A percentile compares a stretch with the other conserved stretches of the same genome.
These are phyloP conservation scores for Pluvialis apricaria DNA, from an alignment of 2,113 vertebrate genomes.

Conservation along the genomic window DNA sequence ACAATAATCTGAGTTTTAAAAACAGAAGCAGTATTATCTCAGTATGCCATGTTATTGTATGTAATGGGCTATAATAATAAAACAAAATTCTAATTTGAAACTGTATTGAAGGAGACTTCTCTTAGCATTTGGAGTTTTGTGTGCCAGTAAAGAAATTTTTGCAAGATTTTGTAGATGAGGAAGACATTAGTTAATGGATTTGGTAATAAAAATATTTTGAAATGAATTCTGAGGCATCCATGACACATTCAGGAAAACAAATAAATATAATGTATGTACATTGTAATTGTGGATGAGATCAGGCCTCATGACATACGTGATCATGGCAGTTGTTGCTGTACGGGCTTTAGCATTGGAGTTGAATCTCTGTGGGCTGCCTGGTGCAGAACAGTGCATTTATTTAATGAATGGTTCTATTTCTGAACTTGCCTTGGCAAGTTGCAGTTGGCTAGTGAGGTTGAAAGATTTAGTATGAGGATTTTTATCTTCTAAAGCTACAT, in stretches of 20 bases:
- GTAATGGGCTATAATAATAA: not conserved
- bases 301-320: not conserved
- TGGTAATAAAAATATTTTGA: not conserved
- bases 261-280: not conserved
- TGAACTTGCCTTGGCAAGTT: not conserved
- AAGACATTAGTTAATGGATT: not conserved
- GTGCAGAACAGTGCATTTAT: not conserved
- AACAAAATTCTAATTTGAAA: not conserved
- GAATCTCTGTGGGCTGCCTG: not conserved
- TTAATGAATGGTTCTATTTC: not conserved
- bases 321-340: not conserved
- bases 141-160: not conserved
- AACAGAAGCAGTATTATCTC: not conserved
- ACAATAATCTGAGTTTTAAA: not conserved
- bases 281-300: not conserved
- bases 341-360: not conserved
- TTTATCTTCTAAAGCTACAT: not conserved
- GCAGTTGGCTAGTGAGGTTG: not conserved
- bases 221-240: not conserved
- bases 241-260: not conserved
- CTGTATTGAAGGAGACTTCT: not conserved
- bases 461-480: not conserved
- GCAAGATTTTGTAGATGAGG: not conserved
- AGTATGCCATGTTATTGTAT: not conserved
- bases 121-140: not conserved